Base-by-base conservation (phyloP, 1,140 invertebrate species). In the Drosophila repleta region DNA sequence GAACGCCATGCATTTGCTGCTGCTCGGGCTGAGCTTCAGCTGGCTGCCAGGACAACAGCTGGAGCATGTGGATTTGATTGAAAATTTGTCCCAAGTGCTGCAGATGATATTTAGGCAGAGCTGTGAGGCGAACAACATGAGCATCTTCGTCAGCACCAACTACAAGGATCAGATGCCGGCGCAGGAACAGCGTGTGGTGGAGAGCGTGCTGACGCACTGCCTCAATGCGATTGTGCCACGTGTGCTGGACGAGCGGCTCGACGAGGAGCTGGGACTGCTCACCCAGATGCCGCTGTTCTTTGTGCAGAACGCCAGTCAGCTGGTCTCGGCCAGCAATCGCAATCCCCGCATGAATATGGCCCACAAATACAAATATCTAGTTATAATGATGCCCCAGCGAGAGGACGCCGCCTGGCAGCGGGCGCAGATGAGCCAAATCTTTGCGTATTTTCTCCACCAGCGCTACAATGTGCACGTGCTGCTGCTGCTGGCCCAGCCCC, bases 401-500 rank as follows among this genome's bases (percentile, higher is more conserved):
- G 11, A 39, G 1, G 11, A 49, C 4, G 10, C 7, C 6, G 11
- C 7, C 6, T 41, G 20, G 35, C 46, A 18, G 13, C n/a, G 0
- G 0, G 11, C 4, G 17, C 13, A 46, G 0, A 83, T 87, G 83
- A 32, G 63, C 3, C 8, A n/a, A 11, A 70, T 87, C 0, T 88
- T 87, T 13, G 20, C 2, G 0, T 73, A 79, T 17, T 70, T 87
- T 11, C 43, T 88, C 61, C 64, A 65, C 17, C 11, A 64, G 3
- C 72, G 58, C 0, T 79, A 79, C 41, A 83, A 64, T 37, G 62
- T 83, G 6, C 64, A 87, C 29, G 75, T 71, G 15, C 11, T 76
- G 37, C 21, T 87, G 4, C 45, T 87, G 21, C 45, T 73, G 15
- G 53, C 46, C 2, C 13, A 55, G 1, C 13, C 62, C 11, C 4